phyloP scores from a whole-genome alignment of 2,113 vertebrate species.

The Nycticebus coucang region DNA sequence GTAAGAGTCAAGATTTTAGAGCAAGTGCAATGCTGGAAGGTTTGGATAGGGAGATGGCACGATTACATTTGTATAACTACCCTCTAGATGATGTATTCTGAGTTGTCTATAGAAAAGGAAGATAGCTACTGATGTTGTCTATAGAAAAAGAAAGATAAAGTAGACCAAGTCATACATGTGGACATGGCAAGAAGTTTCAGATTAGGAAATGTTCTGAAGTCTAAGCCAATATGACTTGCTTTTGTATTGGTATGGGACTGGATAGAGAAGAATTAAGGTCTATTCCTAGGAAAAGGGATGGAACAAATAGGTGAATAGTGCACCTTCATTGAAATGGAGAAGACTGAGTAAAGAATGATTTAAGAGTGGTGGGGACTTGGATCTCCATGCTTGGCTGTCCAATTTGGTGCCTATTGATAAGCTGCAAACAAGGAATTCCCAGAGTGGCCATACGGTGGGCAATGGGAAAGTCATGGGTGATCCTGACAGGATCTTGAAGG shows the following conservation, averaged over 20 bases:
- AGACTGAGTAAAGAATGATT: background rate
- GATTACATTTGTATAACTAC: background rate
- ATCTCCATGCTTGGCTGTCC: background rate
- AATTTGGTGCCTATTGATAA: background rate
- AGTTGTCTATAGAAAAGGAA: background rate
- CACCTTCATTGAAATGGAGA: background rate
- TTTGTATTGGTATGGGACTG: background rate
- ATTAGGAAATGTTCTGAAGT: background rate
- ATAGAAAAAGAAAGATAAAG: background rate
- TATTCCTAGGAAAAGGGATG: background rate
- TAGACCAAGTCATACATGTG: background rate
- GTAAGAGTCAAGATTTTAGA: background rate
- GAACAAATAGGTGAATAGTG: background rate
- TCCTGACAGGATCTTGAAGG: background rate
- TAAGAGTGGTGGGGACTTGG: background rate
- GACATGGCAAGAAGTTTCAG: background rate
- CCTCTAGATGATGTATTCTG: background rate
- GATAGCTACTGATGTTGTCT: background rate
- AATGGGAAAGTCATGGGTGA: background rate
- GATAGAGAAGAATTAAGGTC: background rate
- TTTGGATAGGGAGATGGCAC: background rate
- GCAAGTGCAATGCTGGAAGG: background rate
- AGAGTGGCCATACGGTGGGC: background rate
- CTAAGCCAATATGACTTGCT: background rate
- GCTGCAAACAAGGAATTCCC: background rate